phyloP scores from a whole-genome alignment of 2,797 vertebrate genomes.

The Aphelocoma californica region DNA sequence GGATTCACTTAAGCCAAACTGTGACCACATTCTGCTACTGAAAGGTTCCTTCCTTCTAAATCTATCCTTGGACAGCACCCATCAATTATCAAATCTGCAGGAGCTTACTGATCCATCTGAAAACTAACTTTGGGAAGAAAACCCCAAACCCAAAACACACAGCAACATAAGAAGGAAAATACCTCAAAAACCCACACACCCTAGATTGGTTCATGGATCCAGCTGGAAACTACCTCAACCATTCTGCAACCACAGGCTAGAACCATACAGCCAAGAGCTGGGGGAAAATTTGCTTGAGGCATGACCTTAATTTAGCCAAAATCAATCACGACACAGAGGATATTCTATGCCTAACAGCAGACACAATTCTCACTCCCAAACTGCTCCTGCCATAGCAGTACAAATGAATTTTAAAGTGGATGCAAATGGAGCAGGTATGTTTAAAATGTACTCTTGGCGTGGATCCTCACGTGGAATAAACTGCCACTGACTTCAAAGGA shows the following conservation, averaged over 20 bases:
- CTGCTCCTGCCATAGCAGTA: background rate
- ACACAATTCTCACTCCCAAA: background rate
- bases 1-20: background rate
- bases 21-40: background rate
- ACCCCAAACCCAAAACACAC: background rate
- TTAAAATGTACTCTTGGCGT: background rate
- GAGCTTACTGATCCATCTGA: background rate
- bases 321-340: background rate
- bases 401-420: slow-evolving; percentile 6
- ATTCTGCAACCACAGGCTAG: background rate
- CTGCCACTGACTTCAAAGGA: slow-evolving; percentile 35
- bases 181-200: background rate
- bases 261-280: background rate
- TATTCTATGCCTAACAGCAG: background rate
- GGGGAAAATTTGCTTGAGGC: background rate
- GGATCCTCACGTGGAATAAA: background rate
- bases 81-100: slow-evolving; percentile 23
- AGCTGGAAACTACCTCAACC: background rate
- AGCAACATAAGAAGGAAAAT: background rate
- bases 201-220: background rate
- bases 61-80: background rate
- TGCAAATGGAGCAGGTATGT: slow-evolving; percentile 37
- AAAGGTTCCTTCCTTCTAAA: background rate
- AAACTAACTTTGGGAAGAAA: background rate
- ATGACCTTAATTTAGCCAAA: background rate